Conservation (phyloP, 1,140 invertebrate genomes). For the Magallana gigas region DNA sequence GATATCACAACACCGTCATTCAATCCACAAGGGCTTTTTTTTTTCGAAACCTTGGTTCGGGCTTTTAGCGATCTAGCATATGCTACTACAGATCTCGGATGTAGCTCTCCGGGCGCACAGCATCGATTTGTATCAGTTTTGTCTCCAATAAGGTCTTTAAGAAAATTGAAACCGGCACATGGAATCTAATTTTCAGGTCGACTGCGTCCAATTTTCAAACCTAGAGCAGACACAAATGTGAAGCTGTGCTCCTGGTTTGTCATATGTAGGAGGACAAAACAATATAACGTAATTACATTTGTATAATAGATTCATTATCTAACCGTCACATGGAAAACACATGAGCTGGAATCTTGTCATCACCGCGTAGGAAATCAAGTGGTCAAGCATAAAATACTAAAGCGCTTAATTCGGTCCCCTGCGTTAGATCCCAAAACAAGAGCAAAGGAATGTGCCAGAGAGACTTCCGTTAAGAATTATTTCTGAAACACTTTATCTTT, state of each 20-base stretch:
- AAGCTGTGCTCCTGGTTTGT: neutral
- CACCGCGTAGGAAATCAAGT: neutral
- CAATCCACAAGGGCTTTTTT: neutral
- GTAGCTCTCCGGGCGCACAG: neutral
- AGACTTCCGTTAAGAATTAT: neutral
- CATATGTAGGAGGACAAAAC: neutral
- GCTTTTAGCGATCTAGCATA: neutral
- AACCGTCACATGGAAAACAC: neutral
- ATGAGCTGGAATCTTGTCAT: neutral
- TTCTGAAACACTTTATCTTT: neutral
- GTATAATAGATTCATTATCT: constrained; percentile 22
- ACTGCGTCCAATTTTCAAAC: constrained; percentile 23
- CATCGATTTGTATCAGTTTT: constrained; percentile 7
- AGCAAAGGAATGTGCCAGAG: neutral
- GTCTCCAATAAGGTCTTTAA: constrained; percentile 10
- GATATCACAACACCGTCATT: too few species aligned
- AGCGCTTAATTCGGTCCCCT: neutral
- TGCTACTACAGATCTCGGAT: too few species aligned
- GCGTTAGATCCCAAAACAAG: neutral
- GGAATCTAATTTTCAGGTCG: constrained; percentile 26
- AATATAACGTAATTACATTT: neutral
- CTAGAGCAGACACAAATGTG: neutral
- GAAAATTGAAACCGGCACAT: constrained; percentile 30
- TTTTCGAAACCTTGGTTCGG: neutral
- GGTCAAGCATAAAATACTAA: neutral